Percentiles rank a stretch among this genome's conserved stretches.
These are phyloP conservation scores for Fissipunctia ypsillon DNA, from an alignment of 2,888 invertebrate species.

Conservation along the genomic window DNA sequence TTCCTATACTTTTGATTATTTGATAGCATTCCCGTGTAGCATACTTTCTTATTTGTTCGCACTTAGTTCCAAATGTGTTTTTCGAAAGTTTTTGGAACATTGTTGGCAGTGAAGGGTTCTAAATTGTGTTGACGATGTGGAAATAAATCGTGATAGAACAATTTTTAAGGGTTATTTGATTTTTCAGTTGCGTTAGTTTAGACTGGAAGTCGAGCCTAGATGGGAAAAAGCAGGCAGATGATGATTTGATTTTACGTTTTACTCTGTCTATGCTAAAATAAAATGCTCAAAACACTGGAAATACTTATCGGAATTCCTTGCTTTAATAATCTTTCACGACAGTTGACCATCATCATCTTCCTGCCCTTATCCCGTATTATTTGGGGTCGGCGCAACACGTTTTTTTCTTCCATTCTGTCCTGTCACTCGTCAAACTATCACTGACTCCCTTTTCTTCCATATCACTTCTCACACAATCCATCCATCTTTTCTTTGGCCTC, in stretches of 20 bases:
- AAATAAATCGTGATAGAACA: not conserved
- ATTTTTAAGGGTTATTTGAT: not conserved
- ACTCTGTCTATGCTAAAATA: too few relatives aligned
- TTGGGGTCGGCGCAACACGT: too few relatives aligned
- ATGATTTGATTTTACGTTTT: not conserved
- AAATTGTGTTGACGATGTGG: constrained; percentile 26
- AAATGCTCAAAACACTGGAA: not conserved
- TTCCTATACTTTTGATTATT: constrained; percentile 72
- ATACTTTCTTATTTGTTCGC: constrained; percentile 61
- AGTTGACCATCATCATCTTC: too few relatives aligned
- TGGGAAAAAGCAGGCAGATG: too few relatives aligned
- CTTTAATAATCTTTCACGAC: not conserved
- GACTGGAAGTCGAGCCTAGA: too few relatives aligned
- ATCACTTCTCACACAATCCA: too few relatives aligned
- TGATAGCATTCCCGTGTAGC: constrained; percentile 75
- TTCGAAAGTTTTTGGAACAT: constrained; percentile 25
- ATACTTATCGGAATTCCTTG: not conserved
- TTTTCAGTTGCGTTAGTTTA: not conserved
- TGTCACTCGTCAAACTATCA: too few relatives aligned
- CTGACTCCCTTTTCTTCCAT: too few relatives aligned
- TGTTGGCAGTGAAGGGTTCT: constrained; percentile 35
- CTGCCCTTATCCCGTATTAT: too few relatives aligned
- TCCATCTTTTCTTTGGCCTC: too few relatives aligned
- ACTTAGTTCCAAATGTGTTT: constrained; percentile 55
- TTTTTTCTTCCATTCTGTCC: too few relatives aligned